A percentile compares a stretch with the other conserved stretches of the same genome.
phyloP scores from a whole-genome alignment of 2,797 vertebrate genomes.

The Sebastes wilsoni region DNA sequence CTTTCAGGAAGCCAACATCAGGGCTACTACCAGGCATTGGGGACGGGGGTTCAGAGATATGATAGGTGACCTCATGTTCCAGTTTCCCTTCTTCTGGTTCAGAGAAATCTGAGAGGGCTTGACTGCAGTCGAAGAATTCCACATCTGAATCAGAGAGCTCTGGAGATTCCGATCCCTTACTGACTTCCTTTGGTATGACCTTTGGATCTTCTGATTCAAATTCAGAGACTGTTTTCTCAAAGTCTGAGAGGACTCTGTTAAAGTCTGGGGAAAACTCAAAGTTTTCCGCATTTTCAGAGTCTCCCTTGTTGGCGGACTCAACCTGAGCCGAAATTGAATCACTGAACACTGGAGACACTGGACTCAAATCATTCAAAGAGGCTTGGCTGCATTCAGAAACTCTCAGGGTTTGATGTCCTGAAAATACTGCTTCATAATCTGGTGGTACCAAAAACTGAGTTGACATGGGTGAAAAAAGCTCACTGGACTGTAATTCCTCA shows the following conservation, averaged over 20 bases:
- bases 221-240: constrained; percentile 55
- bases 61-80: constrained; percentile 47
- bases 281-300: constrained; percentile 9
- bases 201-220: constrained; percentile 32
- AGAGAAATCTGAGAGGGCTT: constrained; percentile 73
- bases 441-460: constrained; percentile 53
- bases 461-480: constrained; percentile 60
- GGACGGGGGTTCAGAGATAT: constrained; percentile 71
- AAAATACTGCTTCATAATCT: constrained; percentile 63
- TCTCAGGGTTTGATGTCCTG: constrained; percentile 49
- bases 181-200: background rate
- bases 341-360: constrained; percentile 52
- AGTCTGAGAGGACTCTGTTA: constrained; percentile 57
- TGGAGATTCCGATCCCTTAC: constrained; percentile 41
- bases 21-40: constrained; percentile 60
- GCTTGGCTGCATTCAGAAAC: constrained; percentile 49
- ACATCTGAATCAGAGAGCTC: constrained; percentile 67
- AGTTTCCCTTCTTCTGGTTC: constrained; percentile 66
- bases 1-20: constrained; percentile 39
- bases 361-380: constrained; percentile 47
- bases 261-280: constrained; percentile 62
- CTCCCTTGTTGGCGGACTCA: background rate
- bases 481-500: constrained; percentile 26
- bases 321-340: constrained; percentile 31
- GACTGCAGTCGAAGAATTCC: constrained; percentile 82